phyloP scores from a whole-genome alignment of 2,888 invertebrate genomes.

The Zaprionus obscuricornis region DNA sequence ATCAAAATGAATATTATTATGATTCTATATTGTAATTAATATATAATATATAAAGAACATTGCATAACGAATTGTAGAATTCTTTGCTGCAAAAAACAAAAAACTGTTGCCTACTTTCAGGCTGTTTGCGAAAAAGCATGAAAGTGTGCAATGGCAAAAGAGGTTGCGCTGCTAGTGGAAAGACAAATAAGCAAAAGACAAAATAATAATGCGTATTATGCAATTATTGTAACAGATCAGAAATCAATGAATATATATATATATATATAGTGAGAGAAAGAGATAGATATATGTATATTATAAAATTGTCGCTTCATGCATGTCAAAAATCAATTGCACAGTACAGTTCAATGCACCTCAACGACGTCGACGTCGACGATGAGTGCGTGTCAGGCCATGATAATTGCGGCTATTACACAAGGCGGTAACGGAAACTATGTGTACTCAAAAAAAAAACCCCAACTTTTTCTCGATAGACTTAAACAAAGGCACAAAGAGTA shows the following conservation, averaged over 20 bases:
- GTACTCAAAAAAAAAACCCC: constrained; percentile 36
- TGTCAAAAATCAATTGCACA: constrained; percentile 68
- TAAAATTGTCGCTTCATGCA: constrained; percentile 23
- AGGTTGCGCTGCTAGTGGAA: not conserved
- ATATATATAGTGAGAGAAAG: too few species aligned
- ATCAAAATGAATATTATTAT: not conserved
- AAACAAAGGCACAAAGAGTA: constrained; percentile 13
- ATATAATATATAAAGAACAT: too few species aligned
- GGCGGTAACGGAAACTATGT: constrained; percentile 49
- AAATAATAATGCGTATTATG: too few species aligned
- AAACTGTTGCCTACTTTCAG: constrained; percentile 6
- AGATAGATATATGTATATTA: constrained; percentile 14
- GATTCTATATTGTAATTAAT: too few species aligned
- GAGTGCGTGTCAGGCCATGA: constrained; percentile 68
- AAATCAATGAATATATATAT: too few species aligned
- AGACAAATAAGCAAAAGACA: too few species aligned
- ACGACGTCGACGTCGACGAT: too few species aligned
- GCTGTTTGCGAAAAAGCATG: not conserved
- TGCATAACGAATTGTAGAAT: too few species aligned
- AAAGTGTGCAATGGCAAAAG: not conserved
- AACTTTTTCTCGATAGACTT: constrained; percentile 34
- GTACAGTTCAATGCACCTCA: constrained; percentile 68
- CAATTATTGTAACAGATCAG: too few species aligned
- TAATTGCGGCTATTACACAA: constrained; percentile 68
- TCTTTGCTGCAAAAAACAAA: not conserved